Evolutionary conservation across 2,797 vertebrate genomes (phyloP).

Genomic region (Menidia menidia): DNA sequence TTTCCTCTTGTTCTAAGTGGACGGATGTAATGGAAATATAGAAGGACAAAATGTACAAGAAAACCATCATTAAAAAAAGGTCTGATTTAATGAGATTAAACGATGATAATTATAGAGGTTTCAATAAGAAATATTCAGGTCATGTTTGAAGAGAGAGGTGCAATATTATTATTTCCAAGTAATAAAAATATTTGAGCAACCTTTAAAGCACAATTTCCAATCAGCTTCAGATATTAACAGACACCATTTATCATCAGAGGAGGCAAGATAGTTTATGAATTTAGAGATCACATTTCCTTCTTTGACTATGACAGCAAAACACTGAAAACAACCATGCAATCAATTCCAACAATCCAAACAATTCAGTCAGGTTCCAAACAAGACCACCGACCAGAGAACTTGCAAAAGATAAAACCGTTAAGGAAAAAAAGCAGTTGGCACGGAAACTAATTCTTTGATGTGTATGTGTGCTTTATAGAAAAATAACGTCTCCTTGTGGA

Average conservation of each 20-base stretch:
- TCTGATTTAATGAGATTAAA: conserved; percentile 4
- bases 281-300: neutral
- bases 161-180: neutral
- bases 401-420: neutral
- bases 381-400: neutral
- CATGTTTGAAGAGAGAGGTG: neutral
- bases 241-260: neutral
- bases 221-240: neutral
- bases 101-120: neutral
- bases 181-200: neutral
- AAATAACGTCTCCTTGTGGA: conserved; percentile 2
- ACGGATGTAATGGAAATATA: conserved; percentile 9
- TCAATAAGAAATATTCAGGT: neutral
- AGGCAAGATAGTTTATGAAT: neutral
- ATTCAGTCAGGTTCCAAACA: neutral
- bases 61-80: neutral
- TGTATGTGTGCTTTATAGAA: neutral
- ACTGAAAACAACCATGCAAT: no score
- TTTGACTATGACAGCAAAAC: neutral
- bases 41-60: neutral
- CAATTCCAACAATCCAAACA: neutral
- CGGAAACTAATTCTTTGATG: neutral
- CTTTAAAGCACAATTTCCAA: neutral
- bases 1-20: conserved; percentile 17
- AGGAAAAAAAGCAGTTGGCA: neutral